Evolutionary conservation across 1,140 invertebrate genomes (phyloP).

Genomic region (Heterodera carotae): DNA sequence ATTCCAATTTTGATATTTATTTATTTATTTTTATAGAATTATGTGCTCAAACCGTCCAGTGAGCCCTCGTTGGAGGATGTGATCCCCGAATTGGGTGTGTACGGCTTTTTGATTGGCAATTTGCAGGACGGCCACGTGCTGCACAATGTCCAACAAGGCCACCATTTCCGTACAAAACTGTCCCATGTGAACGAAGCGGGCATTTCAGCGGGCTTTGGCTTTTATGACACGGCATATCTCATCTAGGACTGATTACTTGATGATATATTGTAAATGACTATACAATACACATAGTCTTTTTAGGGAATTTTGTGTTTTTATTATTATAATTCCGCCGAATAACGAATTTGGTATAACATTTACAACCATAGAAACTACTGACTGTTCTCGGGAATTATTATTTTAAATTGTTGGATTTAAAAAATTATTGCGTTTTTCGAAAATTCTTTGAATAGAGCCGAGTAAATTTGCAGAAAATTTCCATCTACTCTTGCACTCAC

Average conservation of each 20-base stretch:
- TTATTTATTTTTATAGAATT: conserved; percentile 75
- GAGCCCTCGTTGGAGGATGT: conserved; percentile 70
- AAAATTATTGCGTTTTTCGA: too few species aligned
- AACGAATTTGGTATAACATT: too few species aligned
- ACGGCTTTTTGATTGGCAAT: conserved; percentile 83
- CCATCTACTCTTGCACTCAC: too few species aligned
- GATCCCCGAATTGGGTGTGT: conserved; percentile 90
- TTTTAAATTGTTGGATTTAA: too few species aligned
- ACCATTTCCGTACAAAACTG: conserved; percentile 75
- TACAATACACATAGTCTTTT: too few species aligned
- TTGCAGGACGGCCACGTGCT: conserved; percentile 85
- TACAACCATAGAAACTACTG: too few species aligned
- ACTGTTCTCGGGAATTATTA: too few species aligned
- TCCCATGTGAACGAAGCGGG: conserved; percentile 86
- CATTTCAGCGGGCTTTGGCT: conserved; percentile 76
- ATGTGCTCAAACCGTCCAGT: conserved; percentile 75
- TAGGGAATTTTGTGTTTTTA: too few species aligned
- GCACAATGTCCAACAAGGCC: not conserved
- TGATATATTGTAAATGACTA: not conserved
- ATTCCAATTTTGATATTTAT: conserved; percentile 5
- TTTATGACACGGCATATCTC: not conserved
- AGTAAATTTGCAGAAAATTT: too few species aligned
- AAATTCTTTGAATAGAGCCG: too few species aligned
- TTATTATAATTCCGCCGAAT: too few species aligned
- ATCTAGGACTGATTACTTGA: not conserved